Evolutionary conservation across 1,140 invertebrate species (phyloP).

Genomic region (Phocides pigmalion): DNA sequence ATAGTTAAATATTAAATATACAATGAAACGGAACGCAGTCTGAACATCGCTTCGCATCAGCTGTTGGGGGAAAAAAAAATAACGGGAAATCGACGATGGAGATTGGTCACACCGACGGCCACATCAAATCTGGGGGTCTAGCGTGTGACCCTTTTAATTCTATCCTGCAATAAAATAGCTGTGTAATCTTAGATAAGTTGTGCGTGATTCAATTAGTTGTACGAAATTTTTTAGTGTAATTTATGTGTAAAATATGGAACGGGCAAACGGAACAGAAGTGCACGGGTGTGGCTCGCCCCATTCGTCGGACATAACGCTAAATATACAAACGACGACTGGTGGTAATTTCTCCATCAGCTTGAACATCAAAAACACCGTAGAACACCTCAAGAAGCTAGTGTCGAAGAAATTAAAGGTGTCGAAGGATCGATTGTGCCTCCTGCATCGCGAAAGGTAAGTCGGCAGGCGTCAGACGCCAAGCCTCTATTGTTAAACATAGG

Average conservation of each 20-base stretch:
- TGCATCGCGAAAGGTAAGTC: conserved; percentile 95
- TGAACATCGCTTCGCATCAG: conserved; percentile 74
- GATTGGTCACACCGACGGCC: conserved; percentile 80
- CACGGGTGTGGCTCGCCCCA: conserved; percentile 87
- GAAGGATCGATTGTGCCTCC: conserved; percentile 95
- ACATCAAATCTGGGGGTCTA: conserved; percentile 82
- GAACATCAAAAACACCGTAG: conserved; percentile 91
- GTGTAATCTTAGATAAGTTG: conserved; percentile 76
- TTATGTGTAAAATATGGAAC: conserved; percentile 81
- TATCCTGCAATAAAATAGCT: conserved; percentile 81
- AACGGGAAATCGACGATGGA: conserved; percentile 78
- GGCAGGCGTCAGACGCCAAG: conserved; percentile 70
- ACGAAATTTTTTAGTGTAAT: conserved; percentile 75
- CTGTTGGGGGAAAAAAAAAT: conserved; percentile 73
- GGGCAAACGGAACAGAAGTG: conserved; percentile 79
- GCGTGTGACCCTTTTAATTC: conserved; percentile 82
- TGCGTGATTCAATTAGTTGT: conserved; percentile 66
- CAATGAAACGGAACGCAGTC: conserved; percentile 55
- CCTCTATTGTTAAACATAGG: conserved; percentile 81
- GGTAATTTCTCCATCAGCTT: conserved; percentile 94
- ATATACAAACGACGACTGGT: conserved; percentile 95
- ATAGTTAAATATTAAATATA: neutral
- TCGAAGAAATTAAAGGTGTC: conserved; percentile 96
- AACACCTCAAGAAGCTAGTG: conserved; percentile 94
- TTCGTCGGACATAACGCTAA: conserved; percentile 89